Evolutionary conservation across 2,797 vertebrate species (phyloP).

Genomic region (Pogonophryne albipinna): DNA sequence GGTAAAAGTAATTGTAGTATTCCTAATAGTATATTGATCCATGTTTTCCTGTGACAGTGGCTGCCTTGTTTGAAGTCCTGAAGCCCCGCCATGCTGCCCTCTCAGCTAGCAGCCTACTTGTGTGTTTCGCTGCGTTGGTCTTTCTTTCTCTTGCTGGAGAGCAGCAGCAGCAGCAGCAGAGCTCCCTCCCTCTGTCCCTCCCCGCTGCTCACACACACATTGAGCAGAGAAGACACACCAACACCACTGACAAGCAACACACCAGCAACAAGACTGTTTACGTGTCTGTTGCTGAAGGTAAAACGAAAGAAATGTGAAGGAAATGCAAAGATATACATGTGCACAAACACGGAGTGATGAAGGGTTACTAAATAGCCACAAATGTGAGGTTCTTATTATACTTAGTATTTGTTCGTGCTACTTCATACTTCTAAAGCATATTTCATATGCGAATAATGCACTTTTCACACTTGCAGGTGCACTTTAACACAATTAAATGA

Average conservation of each 20-base stretch:
- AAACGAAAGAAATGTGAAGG: background rate
- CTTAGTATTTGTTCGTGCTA: too few species aligned
- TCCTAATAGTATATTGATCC: slow-evolving; percentile 92
- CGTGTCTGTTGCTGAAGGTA: slow-evolving; percentile 7
- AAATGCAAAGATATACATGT: background rate
- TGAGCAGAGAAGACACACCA: slow-evolving; percentile 7
- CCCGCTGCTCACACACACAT: slow-evolving; percentile 26
- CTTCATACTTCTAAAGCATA: too few species aligned
- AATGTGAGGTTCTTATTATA: background rate
- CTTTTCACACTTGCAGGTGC: background rate
- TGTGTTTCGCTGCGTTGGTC: slow-evolving; percentile 69
- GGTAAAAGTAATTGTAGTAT: slow-evolving; percentile 91
- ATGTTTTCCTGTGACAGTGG: slow-evolving; percentile 90
- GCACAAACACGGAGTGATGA: background rate
- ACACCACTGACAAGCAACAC: background rate
- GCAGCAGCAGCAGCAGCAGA: slow-evolving; percentile 11
- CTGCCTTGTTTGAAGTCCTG: slow-evolving; percentile 88
- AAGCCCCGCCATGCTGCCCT: slow-evolving; percentile 93
- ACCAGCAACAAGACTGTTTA: slow-evolving; percentile 19
- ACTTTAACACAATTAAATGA: too few species aligned
- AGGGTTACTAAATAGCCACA: background rate
- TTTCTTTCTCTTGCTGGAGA: slow-evolving; percentile 62
- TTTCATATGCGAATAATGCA: background rate
- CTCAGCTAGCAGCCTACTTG: slow-evolving; percentile 78
- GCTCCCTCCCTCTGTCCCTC: slow-evolving; percentile 47